A percentile compares a stretch with the other conserved stretches of the same genome.
Conservation (phyloP, 2,888 invertebrate species). For the Caenorhabditis sp. region DNA sequence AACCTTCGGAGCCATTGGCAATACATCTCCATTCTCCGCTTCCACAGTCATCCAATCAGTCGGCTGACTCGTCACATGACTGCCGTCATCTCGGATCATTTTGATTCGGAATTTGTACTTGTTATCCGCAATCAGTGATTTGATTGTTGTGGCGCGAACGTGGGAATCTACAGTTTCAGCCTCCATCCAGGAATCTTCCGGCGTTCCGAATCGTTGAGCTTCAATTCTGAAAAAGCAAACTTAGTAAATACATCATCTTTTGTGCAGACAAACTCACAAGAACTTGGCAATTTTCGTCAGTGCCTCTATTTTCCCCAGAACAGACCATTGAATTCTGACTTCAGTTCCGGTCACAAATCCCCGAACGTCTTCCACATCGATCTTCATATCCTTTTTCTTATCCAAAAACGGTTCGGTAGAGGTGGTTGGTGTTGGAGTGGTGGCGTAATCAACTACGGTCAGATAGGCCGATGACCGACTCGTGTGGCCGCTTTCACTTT, state of each 20-base stretch:
- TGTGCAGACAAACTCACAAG: constrained; percentile 44
- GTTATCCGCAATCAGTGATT: constrained; percentile 61
- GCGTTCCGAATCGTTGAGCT: constrained; percentile 41
- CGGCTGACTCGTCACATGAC: constrained; percentile 44
- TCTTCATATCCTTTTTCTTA: constrained; percentile 55
- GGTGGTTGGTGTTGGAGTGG: constrained; percentile 28
- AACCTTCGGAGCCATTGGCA: constrained; percentile 59
- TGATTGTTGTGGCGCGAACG: constrained; percentile 71
- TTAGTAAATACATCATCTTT: too few relatives aligned
- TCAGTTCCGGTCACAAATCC: constrained; percentile 67
- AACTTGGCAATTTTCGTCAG: constrained; percentile 59
- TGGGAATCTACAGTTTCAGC: constrained; percentile 66
- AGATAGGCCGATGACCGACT: constrained; percentile 60
- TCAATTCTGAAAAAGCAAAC: constrained; percentile 60
- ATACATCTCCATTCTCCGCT: constrained; percentile 52
- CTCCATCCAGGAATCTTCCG: constrained; percentile 61
- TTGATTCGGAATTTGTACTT: constrained; percentile 66
- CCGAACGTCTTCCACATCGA: constrained; percentile 58
- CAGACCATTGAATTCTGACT: constrained; percentile 66
- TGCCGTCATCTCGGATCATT: constrained; percentile 56
- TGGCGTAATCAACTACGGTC: constrained; percentile 47
- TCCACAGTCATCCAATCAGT: constrained; percentile 62
- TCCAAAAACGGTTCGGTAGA: constrained; percentile 61
- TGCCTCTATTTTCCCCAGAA: constrained; percentile 58
- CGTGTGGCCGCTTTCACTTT: constrained; percentile 35